phyloP scores from a whole-genome alignment of 2,113 vertebrate species.

The Cyphotilapia sp. region DNA sequence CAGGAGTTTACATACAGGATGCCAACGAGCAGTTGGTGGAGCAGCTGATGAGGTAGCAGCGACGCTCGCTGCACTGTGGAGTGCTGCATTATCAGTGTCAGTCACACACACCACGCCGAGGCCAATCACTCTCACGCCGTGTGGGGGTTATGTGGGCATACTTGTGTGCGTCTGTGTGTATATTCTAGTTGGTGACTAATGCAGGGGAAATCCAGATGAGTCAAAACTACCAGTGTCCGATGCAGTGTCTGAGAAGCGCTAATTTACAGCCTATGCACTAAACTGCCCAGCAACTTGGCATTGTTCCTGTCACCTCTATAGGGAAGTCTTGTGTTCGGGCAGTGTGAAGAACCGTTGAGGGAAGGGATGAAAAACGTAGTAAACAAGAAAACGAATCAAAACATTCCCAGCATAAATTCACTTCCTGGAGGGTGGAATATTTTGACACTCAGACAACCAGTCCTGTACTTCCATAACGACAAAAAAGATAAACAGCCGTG shows the following conservation, averaged over 20 bases:
- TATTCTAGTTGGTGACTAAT: conserved; percentile 73
- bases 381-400: background rate
- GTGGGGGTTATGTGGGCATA: conserved; percentile 46
- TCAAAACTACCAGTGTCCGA: conserved; percentile 65
- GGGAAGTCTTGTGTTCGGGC: background rate
- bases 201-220: conserved; percentile 75
- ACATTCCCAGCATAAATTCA: background rate
- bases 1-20: conserved; percentile 59
- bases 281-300: conserved; percentile 70
- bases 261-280: conserved; percentile 62
- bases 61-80: conserved; percentile 12
- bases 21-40: conserved; percentile 67
- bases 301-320: conserved; percentile 41
- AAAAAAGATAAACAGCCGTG: background rate
- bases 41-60: conserved; percentile 67
- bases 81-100: conserved; percentile 43
- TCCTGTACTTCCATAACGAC: background rate
- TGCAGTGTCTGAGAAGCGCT: conserved; percentile 55
- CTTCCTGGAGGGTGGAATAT: conserved; percentile 32
- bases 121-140: conserved; percentile 39
- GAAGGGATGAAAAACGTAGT: background rate
- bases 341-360: background rate
- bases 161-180: conserved; percentile 58
- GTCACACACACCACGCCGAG: conserved; percentile 39
- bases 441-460: conserved; percentile 9